Base-by-base conservation (phyloP, 2,113 vertebrate genomes). In the Bos indicus region DNA sequence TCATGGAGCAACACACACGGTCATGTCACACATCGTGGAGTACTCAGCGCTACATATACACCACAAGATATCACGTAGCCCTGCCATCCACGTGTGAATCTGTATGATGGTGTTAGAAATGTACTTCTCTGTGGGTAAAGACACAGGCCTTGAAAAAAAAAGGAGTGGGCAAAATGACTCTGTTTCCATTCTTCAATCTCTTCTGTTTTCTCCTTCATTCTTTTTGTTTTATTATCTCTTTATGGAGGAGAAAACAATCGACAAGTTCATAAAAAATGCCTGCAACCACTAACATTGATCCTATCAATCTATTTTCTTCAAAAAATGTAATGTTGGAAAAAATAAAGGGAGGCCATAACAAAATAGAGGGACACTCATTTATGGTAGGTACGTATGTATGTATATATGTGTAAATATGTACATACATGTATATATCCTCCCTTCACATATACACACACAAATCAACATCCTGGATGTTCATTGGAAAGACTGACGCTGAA, bases 191-290 rank as follows among this genome's bases (percentile, higher is more conserved):
- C 30, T 3, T 54, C 51, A 80, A 25, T 21, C 33, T 96, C 67
- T 57, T 54, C 81, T 92, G 7, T 56, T 90, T 84, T 33, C 17
- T 71, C 67, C 17, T 91, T 88, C n/a, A 3, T 67, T 81, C 8
- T 23, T 82, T 87, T 48, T 56, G 14, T 86, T 95, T 95, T 64
- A 78, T 52, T 84, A 62, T 60, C 95, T 85, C 78, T 96, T 94
- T 86, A 74, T 36, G 25, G 81, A 59, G 67, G 16, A 48, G 17
- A 90, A 86, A 25, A n/a, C 5, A 8, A 13, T n/a, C 6, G 36
- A n/a, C 28, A 23, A 56, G 16, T 7, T n/a, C 59, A 88, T 48
- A 48, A 96, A 80, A 77, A 74, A 74, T 54, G n/a, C 40, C 82
- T 81, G 26, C 28, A 87, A 60, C 43, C 26, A 33, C 30, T 33